Evolutionary conservation across 2,888 invertebrate species (phyloP).

Genomic region (Synergus umbraculus): DNA sequence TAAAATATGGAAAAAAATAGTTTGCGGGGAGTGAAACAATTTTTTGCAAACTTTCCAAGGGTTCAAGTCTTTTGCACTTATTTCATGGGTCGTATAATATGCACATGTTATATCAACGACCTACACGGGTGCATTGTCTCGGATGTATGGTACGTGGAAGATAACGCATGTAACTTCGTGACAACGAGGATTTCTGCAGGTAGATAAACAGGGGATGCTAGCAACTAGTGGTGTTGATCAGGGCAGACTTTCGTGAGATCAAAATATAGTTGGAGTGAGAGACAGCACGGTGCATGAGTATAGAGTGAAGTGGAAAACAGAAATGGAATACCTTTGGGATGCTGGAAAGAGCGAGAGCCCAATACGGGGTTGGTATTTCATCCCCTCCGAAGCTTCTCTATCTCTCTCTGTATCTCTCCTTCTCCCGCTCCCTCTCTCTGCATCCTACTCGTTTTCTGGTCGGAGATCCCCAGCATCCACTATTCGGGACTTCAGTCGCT

Average conservation of each 20-base stretch:
- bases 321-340: slow-evolving; percentile 14
- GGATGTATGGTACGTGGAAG: slow-evolving; percentile 26
- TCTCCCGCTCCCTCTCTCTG: slow-evolving; percentile 47
- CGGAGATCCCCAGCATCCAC: slow-evolving; percentile 72
- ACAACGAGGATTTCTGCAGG: slow-evolving; percentile 21
- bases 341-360: slow-evolving; percentile 19
- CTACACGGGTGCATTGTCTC: slow-evolving; percentile 33
- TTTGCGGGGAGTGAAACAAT: no score
- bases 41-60: background rate
- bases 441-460: slow-evolving; percentile 45
- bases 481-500: slow-evolving; percentile 73
- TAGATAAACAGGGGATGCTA: slow-evolving; percentile 41
- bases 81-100: slow-evolving; percentile 28
- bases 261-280: background rate
- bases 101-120: slow-evolving; percentile 30
- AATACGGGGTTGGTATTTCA: slow-evolving; percentile 30
- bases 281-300: background rate
- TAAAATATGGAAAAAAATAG: no score
- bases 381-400: slow-evolving; percentile 43
- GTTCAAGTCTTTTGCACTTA: background rate
- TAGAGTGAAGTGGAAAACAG: slow-evolving; percentile 11
- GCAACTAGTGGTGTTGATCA: slow-evolving; percentile 58
- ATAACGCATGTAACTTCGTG: slow-evolving; percentile 35
- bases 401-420: slow-evolving; percentile 53
- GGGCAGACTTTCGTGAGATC: background rate